Conservation (phyloP, 2,113 vertebrate species). For the Canis aureus region DNA sequence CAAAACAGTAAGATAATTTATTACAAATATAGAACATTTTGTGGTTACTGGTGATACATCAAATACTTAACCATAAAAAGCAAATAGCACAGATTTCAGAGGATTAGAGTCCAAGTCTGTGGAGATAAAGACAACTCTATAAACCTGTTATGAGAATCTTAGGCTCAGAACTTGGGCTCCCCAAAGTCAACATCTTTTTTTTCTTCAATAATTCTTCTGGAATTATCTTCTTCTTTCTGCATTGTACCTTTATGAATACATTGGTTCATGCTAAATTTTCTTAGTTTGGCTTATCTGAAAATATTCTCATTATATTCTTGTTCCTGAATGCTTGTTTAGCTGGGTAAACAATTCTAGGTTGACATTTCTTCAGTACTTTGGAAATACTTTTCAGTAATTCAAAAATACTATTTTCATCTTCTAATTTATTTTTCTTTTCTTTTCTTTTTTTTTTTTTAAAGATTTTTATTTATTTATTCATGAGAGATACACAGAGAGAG, state of each 20-base stretch:
- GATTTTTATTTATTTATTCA: no score
- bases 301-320: neutral
- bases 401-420: neutral
- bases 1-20: neutral
- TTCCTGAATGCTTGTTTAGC: neutral
- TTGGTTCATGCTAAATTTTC: neutral
- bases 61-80: neutral
- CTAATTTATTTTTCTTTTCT: neutral
- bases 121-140: neutral
- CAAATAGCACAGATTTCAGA: neutral
- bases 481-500: no score
- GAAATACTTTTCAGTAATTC: neutral
- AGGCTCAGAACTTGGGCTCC: neutral
- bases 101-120: neutral
- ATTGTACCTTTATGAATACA: neutral
- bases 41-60: neutral
- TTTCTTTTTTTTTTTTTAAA: no score
- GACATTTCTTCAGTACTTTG: neutral
- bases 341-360: neutral
- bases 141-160: neutral
- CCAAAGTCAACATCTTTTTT: neutral
- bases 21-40: neutral
- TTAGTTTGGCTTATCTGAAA: neutral
- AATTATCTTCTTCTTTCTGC: neutral
- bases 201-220: neutral